These are phyloP conservation scores for Colletes collaris DNA, from an alignment of 2,888 invertebrate species.

Conservation along the genomic window DNA sequence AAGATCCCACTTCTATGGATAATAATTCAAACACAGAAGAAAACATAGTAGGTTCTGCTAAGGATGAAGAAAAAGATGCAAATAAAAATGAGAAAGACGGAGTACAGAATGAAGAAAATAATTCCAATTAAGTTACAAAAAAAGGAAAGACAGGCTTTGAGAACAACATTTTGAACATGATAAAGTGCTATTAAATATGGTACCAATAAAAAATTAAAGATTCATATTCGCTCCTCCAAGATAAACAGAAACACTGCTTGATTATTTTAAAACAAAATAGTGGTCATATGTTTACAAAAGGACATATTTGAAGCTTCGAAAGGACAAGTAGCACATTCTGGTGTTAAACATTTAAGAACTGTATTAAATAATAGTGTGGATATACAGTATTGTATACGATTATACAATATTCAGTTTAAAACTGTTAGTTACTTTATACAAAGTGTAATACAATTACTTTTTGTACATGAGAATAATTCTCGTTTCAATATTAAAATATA, in stretches of 20 bases:
- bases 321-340: background rate
- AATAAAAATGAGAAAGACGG: background rate
- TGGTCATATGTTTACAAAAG: background rate
- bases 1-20: background rate
- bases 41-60: background rate
- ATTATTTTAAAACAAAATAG: background rate
- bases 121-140: background rate
- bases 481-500: conserved; percentile 21
- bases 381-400: background rate
- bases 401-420: conserved; percentile 13
- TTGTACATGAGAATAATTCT: conserved; percentile 23
- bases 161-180: background rate
- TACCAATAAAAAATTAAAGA: background rate
- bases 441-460: conserved; percentile 38
- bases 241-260: background rate
- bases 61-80: background rate
- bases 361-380: conserved; percentile 23
- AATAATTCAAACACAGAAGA: background rate
- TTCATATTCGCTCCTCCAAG: background rate
- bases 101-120: background rate
- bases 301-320: background rate
- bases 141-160: background rate
- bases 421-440: conserved; percentile 17
- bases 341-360: conserved; percentile 9
- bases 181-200: no score